Evolutionary conservation across 23 tunicate genomes (phyloP).

Genomic region (Trididemnum nubilum): DNA sequence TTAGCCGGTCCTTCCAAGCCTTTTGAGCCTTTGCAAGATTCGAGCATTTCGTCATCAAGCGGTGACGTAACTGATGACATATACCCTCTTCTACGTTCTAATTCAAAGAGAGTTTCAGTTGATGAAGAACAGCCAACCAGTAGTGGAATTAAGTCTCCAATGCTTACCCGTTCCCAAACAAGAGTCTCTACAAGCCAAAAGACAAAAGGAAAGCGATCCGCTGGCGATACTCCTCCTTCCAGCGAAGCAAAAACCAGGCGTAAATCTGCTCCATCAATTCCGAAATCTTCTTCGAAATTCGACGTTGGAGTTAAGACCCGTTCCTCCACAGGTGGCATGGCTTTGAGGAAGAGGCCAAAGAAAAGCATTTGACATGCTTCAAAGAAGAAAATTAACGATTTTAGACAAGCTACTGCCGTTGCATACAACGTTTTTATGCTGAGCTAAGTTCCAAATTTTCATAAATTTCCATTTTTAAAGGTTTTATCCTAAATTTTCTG

Average conservation of each 20-base stretch:
- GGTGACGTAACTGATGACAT: constrained; percentile 56
- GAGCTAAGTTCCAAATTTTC: no score
- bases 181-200: not conserved
- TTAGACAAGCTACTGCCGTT: not conserved
- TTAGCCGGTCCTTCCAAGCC: constrained; percentile 8
- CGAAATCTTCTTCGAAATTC: not conserved
- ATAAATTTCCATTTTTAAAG: no score
- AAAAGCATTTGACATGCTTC: constrained; percentile 5
- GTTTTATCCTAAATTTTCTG: no score
- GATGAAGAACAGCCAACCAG: constrained; percentile 16
- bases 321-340: not conserved
- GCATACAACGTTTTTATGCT: not conserved
- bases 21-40: constrained; percentile 75
- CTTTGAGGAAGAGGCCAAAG: not conserved
- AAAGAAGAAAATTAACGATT: not conserved
- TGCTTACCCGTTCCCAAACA: constrained; percentile 15
- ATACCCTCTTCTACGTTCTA: not conserved
- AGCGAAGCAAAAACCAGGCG: constrained; percentile 18
- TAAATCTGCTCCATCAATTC: not conserved
- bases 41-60: constrained; percentile 81
- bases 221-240: not conserved
- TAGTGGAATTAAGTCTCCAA: constrained; percentile 1
- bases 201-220: not conserved
- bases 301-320: constrained; percentile 21
- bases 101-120: not conserved